Conservation (phyloP, 2,797 vertebrate genomes). For the Propithecus perrieri region DNA sequence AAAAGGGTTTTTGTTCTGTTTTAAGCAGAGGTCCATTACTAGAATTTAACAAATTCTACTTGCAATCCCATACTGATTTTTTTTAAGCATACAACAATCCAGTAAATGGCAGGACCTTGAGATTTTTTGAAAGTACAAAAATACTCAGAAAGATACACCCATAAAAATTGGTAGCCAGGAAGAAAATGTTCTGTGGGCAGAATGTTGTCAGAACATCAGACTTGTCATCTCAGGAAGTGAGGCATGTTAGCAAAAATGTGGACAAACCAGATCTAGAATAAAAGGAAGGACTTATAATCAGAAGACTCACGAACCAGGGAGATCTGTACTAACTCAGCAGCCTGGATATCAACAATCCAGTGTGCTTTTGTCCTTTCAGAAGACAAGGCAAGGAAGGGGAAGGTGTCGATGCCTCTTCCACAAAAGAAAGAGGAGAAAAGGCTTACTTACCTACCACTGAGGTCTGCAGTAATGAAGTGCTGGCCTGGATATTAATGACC, state of each 20-base stretch:
- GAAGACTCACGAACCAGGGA: background rate
- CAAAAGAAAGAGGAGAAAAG: background rate
- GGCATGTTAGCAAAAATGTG: background rate
- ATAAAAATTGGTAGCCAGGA: background rate
- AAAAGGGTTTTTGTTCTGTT: background rate
- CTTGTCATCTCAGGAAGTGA: conserved; percentile 12
- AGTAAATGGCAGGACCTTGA: background rate
- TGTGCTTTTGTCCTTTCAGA: background rate
- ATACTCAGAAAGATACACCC: background rate
- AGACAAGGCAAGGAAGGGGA: background rate
- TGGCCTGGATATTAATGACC: background rate
- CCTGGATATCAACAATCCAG: background rate
- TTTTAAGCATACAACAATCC: background rate
- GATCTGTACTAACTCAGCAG: background rate
- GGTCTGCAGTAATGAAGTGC: background rate
- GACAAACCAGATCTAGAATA: background rate
- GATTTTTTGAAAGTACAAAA: background rate
- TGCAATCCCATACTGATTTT: background rate
- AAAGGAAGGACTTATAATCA: background rate
- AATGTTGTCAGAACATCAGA: background rate
- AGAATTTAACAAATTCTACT: conserved; percentile 36
- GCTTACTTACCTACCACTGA: background rate
- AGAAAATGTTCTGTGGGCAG: background rate
- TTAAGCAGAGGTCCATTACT: background rate
- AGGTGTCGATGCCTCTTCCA: background rate